Evolutionary conservation across 2,797 vertebrate genomes (phyloP), one percentile per base, ranked within the genome.

Genomic region (Acrocephalus scirpaceus): DNA sequence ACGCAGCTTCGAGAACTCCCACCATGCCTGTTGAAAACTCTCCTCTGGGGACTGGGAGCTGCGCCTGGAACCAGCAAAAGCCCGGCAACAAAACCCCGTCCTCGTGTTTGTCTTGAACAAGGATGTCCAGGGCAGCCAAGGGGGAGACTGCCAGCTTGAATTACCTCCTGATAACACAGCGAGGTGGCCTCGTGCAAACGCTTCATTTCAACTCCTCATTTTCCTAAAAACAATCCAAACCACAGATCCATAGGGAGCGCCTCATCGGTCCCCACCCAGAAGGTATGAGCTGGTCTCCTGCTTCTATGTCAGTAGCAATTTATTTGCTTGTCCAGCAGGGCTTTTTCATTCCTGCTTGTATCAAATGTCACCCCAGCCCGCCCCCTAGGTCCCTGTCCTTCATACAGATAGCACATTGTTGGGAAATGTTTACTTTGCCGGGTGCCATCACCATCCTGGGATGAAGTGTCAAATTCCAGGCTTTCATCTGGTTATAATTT

Each of bases 401-500:
- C 65, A 61, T 4, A 67, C 13, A 82, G 81, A 85, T 16, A 67
- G 23, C 32, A 78, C 32, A 21, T 34, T 91, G 71, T 30, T 64
- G 71, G 90, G 67, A 93, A 94, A 90, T 60, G 56, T 81, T 95
- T 86, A 34, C 85, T 66, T 92, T 94, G 83, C 86, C 81, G 87
- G 74, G 83, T 17, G 14, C 75, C 96, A 87, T 40, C 94, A 67
- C 18, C 30, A 66, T 48, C 85, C 89, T 66, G 29, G 50, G 92
- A 95, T 90, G 82, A 92, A 77, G 48, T 95, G 96, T 97, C 96
- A 80, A 75, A 92, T 97, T 79, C 73, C 77, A 25, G 74, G 53
- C 91, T 97, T 98, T 98, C 97, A 96, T 97, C 97, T 97, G 98
- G 97, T 96, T 96, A 88, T 88, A 93, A 97, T 98, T 98, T 97